phyloP scores from a whole-genome alignment of 2,113 vertebrate genomes.

The Phoxinus phoxinus region DNA sequence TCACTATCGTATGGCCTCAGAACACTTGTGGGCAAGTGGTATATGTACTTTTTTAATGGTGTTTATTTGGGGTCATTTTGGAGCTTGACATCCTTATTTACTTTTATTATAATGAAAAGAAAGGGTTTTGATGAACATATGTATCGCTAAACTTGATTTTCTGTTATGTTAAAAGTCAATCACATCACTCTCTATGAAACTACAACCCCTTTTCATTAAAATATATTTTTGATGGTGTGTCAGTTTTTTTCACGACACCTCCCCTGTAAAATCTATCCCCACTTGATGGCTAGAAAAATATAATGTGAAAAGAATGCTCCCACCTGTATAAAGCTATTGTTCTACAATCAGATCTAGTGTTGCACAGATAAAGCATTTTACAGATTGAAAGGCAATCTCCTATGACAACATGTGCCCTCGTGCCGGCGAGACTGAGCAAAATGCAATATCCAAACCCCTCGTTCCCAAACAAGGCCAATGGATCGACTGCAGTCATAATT shows the following conservation, averaged over 20 bases:
- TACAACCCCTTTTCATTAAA: background rate
- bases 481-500: constrained; percentile 63
- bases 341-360: constrained; percentile 65
- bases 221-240: background rate
- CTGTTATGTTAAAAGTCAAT: too few relatives aligned
- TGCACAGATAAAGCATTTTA: constrained; percentile 64
- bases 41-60: too few relatives aligned
- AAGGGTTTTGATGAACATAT: too few relatives aligned
- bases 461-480: constrained; percentile 59
- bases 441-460: constrained; percentile 63
- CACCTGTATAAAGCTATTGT: constrained; percentile 58
- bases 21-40: too few relatives aligned
- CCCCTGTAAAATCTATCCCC: constrained; percentile 49
- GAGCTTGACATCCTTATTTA: too few relatives aligned
- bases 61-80: too few relatives aligned
- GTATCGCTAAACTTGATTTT: too few relatives aligned
- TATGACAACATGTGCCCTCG: constrained; percentile 52
- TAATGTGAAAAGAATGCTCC: constrained; percentile 57
- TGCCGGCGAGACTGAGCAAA: constrained; percentile 62
- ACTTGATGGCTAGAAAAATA: constrained; percentile 65
- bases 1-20: too few relatives aligned
- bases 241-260: constrained; percentile 28
- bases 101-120: too few relatives aligned
- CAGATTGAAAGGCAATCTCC: constrained; percentile 56
- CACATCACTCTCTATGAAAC: too few relatives aligned